Percentiles rank a stretch among this genome's conserved stretches.
Conservation (phyloP, 1,140 invertebrate genomes). For the Adoxophyes honmai region DNA sequence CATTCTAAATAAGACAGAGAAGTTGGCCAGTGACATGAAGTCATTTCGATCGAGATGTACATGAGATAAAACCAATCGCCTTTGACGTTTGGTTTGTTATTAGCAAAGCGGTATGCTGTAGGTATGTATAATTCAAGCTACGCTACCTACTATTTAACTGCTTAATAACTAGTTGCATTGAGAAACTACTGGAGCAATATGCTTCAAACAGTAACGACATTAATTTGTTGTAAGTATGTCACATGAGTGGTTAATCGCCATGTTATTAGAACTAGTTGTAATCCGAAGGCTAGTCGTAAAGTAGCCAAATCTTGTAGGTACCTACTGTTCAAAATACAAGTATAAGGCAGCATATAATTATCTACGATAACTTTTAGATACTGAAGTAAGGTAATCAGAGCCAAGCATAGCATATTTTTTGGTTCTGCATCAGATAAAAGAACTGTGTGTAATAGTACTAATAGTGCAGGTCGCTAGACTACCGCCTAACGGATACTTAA, state of each 20-base stretch:
- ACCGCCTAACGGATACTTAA: too few relatives aligned
- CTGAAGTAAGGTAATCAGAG: too few relatives aligned
- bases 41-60: neutral
- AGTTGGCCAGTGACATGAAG: neutral
- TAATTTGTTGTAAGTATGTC: neutral
- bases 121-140: neutral
- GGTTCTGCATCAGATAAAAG: too few relatives aligned
- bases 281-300: too few relatives aligned
- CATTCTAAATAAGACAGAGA: neutral
- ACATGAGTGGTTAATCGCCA: neutral
- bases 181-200: neutral
- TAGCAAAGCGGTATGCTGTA: neutral
- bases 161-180: neutral
- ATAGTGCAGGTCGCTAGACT: too few relatives aligned
- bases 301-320: too few relatives aligned
- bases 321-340: too few relatives aligned
- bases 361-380: too few relatives aligned
- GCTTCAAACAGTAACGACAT: neutral
- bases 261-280: too few relatives aligned
- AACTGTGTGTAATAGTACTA: too few relatives aligned
- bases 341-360: too few relatives aligned
- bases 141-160: neutral
- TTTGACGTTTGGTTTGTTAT: neutral
- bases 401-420: too few relatives aligned
- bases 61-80: neutral